These are phyloP conservation scores for Epinotia demarniana DNA, from an alignment of 2,888 invertebrate species.

Conservation along the genomic window DNA sequence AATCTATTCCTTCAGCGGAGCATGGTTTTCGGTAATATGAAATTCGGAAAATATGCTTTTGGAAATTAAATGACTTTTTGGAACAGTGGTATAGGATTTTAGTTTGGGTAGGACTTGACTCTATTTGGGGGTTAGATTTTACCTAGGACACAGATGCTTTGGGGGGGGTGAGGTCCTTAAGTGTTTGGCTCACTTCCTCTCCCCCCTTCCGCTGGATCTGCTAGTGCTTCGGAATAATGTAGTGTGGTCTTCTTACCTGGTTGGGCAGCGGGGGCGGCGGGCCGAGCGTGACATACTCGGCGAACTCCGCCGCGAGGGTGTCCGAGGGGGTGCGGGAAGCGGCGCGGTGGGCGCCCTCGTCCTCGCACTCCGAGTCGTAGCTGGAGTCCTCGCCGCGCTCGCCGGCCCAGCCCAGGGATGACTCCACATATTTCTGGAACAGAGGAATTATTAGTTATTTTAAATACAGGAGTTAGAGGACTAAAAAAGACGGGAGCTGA, in stretches of 20 bases:
- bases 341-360: conserved; percentile 88
- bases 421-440: conserved; percentile 90
- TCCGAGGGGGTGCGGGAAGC: conserved; percentile 93
- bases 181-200: not conserved
- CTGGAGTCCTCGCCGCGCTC: conserved; percentile 90
- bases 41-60: too few species aligned
- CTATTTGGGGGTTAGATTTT: too few species aligned
- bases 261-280: conserved; percentile 67
- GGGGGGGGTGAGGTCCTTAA: not conserved
- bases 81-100: too few species aligned
- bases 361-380: conserved; percentile 93
- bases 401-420: conserved; percentile 84
- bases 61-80: too few species aligned
- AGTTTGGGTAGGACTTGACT: too few species aligned
- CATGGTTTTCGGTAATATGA: too few species aligned
- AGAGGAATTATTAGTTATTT: conserved; percentile 43
- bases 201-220: too few species aligned
- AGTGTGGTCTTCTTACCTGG: conserved; percentile 60
- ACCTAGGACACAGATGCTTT: not conserved
- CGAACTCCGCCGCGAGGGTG: conserved; percentile 93
- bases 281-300: conserved; percentile 90
- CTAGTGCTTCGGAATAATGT: not conserved
- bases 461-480: not conserved
- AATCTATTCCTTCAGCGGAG: too few species aligned
- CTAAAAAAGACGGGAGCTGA: too few species aligned